Evolutionary conservation across 2,797 vertebrate genomes (phyloP), one percentile per base, ranked within the genome.

Genomic region (Decapterus maruadsi): DNA sequence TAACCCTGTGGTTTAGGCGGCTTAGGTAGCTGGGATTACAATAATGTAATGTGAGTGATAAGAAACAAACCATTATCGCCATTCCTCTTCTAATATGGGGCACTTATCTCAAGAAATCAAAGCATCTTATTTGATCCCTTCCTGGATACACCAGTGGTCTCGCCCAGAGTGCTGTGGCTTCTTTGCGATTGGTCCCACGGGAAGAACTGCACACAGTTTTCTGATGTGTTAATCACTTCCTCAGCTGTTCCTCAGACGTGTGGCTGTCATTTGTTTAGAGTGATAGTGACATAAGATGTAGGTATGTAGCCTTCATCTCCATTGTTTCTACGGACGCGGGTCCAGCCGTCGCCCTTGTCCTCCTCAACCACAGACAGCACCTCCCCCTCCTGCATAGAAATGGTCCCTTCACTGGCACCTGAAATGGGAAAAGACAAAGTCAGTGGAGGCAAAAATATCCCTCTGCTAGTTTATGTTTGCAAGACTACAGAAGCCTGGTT

Each of bases 341-440:
- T 97, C 97, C 97, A 98, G 36, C 97, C 97, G 0, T 98, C 97
- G 0, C 97, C 97, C 75, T 98, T 98, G 86, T 98, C 97, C 68
- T 97, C 96, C 80, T 98, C 97, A 72, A 98, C 96, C 71, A 98
- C 93, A 7, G 94, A 93, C 45, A 98, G 94, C 38, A 95, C 93
- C 74, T 98, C 97, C 0, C 96, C 96, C 78, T 98, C 96, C 17
- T 95, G 92, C 96, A 98, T 97, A 56, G 96, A 91, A 80, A 98
- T 96, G 72, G 97, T 98, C 22, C 97, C 97, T 80, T 97, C 97
- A 4, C 97, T 97, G 75, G 96, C 96, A 64, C 97, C 97, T 98
- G 83, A 43, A 40, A 58, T 36, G 31, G 56, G 19, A 62, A 19
- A 45, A 13, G 13, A 65, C 4, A 48, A 8, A 40, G 8, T 36